phyloP scores from a whole-genome alignment of 2,888 invertebrate genomes.

The Corbicula japonica region DNA sequence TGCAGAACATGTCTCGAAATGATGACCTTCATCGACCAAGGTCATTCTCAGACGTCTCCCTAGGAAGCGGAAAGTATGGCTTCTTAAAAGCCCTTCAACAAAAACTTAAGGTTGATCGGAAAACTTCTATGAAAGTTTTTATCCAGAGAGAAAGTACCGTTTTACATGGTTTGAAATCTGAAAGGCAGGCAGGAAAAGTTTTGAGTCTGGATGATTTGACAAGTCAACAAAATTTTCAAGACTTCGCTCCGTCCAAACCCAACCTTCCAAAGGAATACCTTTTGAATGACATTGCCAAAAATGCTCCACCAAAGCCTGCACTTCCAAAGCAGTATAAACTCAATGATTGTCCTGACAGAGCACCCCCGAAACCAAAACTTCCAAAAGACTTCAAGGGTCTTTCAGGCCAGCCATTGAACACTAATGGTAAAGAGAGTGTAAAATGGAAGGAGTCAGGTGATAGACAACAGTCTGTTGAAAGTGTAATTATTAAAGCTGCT shows the following conservation, averaged over 20 bases:
- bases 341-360: background rate
- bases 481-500: background rate
- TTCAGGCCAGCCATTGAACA: conserved; percentile 22
- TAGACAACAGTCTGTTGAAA: background rate
- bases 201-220: conserved; percentile 13
- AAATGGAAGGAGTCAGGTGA: background rate
- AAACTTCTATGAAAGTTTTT: conserved; percentile 55
- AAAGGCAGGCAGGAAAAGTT: conserved; percentile 2
- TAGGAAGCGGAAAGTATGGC: conserved; percentile 34
- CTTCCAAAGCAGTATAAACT: conserved; percentile 16
- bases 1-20: background rate
- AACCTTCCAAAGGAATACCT: too few species aligned
- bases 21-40: conserved; percentile 52
- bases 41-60: conserved; percentile 60
- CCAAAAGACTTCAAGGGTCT: conserved; percentile 42
- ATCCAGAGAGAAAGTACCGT: conserved; percentile 53
- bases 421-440: conserved; percentile 3
- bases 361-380: conserved; percentile 48
- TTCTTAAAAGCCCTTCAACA: conserved; percentile 30
- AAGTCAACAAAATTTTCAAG: background rate
- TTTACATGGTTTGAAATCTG: conserved; percentile 4
- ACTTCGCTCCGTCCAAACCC: too few species aligned
- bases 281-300: too few species aligned
- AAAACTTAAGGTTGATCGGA: conserved; percentile 12
- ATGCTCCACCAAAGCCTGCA: conserved; percentile 32